A percentile compares a stretch with the other conserved stretches of the same genome.
Evolutionary conservation across 2,113 vertebrate species (phyloP).

Genomic region (Mastomys coucha): DNA sequence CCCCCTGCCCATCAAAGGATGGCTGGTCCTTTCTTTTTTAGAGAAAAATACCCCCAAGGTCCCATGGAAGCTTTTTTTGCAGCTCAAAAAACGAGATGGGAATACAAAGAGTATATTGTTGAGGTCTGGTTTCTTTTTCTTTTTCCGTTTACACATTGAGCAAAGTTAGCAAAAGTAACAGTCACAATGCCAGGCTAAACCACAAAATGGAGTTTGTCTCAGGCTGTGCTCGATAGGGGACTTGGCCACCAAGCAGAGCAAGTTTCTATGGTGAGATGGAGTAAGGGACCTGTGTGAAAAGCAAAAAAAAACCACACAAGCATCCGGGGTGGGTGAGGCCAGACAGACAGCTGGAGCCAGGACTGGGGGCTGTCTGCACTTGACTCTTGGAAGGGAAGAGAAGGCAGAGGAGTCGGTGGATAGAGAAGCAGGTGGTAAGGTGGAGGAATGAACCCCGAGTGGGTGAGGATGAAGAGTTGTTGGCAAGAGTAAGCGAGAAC

Average conservation of each 20-base stretch:
- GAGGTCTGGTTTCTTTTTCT: not conserved
- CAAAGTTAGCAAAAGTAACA: not conserved
- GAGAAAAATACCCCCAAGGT: not conserved
- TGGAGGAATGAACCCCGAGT: not conserved
- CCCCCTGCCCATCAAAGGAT: not conserved
- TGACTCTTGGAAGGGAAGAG: not conserved
- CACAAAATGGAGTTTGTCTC: not conserved
- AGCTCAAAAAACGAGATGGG: not conserved
- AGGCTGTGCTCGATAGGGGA: not conserved
- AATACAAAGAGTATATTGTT: not conserved
- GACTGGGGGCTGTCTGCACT: not conserved
- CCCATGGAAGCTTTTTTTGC: not conserved
- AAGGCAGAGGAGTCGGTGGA: not conserved
- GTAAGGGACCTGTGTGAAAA: not conserved
- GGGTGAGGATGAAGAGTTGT: too few relatives aligned
- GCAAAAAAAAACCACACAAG: not conserved
- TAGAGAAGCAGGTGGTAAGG: not conserved
- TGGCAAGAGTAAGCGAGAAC: too few relatives aligned
- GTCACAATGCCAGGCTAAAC: not conserved
- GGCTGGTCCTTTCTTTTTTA: not conserved
- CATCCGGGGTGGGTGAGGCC: not conserved
- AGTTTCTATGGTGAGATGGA: not conserved
- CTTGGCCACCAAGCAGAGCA: rapidly evolving
- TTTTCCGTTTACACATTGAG: not conserved
- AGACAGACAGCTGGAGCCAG: not conserved